A percentile compares a stretch with the other conserved stretches of the same genome.
These are phyloP conservation scores for Leucopsar rothschildi DNA, from an alignment of 2,113 vertebrate genomes.

Conservation along the genomic window DNA sequence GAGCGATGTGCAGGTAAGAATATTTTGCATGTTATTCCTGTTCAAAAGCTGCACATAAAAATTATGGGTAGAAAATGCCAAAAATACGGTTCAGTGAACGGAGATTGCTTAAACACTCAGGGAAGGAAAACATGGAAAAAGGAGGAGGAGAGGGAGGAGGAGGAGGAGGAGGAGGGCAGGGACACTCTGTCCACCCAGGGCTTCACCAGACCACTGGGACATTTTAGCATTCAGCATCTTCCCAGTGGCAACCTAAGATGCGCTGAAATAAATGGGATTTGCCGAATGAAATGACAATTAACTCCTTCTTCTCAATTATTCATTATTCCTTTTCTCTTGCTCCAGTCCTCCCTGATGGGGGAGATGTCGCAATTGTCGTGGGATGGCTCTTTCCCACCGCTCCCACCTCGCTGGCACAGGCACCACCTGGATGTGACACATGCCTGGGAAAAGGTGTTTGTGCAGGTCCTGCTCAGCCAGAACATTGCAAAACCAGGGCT, in stretches of 20 bases:
- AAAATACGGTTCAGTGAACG: background rate
- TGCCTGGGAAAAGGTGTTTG: background rate
- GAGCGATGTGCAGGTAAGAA: background rate
- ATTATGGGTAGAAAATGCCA: background rate
- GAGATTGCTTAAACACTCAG: background rate
- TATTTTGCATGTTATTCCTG: background rate
- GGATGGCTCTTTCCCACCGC: background rate
- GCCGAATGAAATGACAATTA: background rate
- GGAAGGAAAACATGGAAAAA: background rate
- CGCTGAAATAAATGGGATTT: background rate
- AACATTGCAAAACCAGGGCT: slow-evolving; percentile 23
- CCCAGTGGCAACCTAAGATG: background rate
- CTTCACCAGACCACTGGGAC: background rate
- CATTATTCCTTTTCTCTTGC: background rate
- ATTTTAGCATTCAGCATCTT: background rate
- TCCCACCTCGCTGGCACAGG: background rate
- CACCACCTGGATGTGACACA: background rate
- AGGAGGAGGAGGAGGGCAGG: background rate
- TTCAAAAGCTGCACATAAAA: background rate
- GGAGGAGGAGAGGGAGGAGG: background rate
- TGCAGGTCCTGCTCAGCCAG: background rate
- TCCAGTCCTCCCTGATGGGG: background rate
- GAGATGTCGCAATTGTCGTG: slow-evolving; percentile 15
- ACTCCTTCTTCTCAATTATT: background rate
- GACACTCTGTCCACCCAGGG: background rate